A percentile compares a stretch with the other conserved stretches of the same genome.
Evolutionary conservation across 1,140 invertebrate species (phyloP).

Genomic region (Oedothorax gibbosus): DNA sequence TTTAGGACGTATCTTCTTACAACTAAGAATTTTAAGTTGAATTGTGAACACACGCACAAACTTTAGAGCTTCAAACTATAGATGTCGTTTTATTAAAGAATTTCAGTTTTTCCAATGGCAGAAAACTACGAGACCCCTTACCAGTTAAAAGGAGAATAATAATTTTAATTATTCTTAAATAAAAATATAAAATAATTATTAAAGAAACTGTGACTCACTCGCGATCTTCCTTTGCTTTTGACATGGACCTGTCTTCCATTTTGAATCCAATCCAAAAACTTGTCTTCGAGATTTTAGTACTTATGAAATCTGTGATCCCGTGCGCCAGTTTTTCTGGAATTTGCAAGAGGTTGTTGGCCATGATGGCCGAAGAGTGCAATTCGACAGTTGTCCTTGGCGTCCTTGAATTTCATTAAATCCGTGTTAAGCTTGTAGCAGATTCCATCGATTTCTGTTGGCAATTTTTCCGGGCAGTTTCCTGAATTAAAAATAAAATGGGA

Average conservation of each 20-base stretch:
- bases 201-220: conserved; percentile 5
- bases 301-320: not conserved
- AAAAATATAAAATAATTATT: too few species aligned
- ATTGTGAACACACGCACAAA: too few species aligned
- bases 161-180: too few species aligned
- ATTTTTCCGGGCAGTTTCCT: conserved; percentile 8
- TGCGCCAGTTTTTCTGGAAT: not conserved
- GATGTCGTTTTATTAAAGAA: too few species aligned
- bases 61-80: too few species aligned
- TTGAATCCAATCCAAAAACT: conserved; percentile 32
- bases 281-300: not conserved
- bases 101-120: too few species aligned
- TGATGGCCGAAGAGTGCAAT: not conserved
- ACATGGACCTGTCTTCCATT: not conserved
- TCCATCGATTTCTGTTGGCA: not conserved
- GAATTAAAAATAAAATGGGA: too few species aligned
- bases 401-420: not conserved
- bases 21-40: too few species aligned
- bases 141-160: too few species aligned
- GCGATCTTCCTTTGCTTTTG: not conserved
- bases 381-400: conserved; percentile 1
- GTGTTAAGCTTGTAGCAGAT: conserved; percentile 1
- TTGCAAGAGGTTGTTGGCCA: not conserved
- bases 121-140: too few species aligned
- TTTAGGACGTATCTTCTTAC: too few species aligned